Evolutionary conservation across 2,797 vertebrate species (phyloP).

Genomic region (Aeoliscus strigatus): DNA sequence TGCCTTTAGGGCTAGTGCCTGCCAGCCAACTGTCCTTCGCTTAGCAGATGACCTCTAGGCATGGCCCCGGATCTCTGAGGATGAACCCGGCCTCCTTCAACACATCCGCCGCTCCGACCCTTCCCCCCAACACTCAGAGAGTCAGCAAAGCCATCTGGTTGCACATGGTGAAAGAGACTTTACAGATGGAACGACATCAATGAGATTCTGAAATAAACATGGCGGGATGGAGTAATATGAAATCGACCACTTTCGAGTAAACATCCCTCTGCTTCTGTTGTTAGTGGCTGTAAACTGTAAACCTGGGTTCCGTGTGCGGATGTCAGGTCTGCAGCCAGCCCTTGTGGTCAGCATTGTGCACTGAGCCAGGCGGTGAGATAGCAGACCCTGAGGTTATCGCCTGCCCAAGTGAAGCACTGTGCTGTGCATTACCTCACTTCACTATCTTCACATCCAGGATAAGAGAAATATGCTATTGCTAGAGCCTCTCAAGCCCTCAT

Average conservation of each 20-base stretch:
- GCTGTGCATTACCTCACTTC: constrained; percentile 62
- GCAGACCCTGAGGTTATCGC: constrained; percentile 64
- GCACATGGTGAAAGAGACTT: constrained; percentile 36
- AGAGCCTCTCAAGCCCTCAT: constrained; percentile 44
- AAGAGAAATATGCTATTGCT: constrained; percentile 67
- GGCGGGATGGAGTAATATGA: constrained; percentile 28
- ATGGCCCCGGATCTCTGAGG: constrained; percentile 41
- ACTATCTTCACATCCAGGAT: constrained; percentile 58
- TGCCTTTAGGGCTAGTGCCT: constrained; percentile 34
- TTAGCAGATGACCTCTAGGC: constrained; percentile 58
- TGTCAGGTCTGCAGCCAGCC: constrained; percentile 45
- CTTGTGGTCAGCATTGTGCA: constrained; percentile 43
- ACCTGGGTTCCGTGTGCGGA: constrained; percentile 41
- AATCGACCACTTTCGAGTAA: constrained; percentile 43
- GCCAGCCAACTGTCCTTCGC: constrained; percentile 59
- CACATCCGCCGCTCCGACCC: constrained; percentile 24
- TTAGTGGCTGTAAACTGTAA: constrained; percentile 51
- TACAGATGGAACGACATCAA: constrained; percentile 45
- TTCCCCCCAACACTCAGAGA: constrained; percentile 19
- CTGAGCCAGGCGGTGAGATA: constrained; percentile 54
- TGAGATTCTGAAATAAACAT: constrained; percentile 44
- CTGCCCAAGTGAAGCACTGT: constrained; percentile 62
- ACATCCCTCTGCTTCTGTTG: constrained; percentile 52
- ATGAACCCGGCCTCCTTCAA: constrained; percentile 27
- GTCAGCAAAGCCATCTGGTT: constrained; percentile 37